Evolutionary conservation across 2,113 vertebrate genomes (phyloP), one percentile per base, ranked within the genome.

Genomic region (Poicephalus meyeri): DNA sequence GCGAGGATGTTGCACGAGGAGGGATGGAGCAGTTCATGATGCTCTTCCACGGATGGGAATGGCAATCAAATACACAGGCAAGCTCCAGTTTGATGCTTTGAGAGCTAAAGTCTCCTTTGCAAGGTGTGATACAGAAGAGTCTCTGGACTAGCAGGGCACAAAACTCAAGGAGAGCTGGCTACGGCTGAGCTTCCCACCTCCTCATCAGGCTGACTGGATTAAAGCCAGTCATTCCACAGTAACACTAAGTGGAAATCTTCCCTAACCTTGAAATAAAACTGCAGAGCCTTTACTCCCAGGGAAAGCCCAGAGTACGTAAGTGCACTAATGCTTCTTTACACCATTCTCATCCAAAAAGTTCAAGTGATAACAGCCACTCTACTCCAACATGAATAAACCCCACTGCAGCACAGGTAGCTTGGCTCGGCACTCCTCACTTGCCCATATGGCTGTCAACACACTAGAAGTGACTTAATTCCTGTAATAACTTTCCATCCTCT

Each of bases 61-160:
- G 41, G 28, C 63, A 56, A 16, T 26, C 31, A 9, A 3, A 24
- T 0, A 5, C 1, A 7, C 35, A 61, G 39, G 31, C 0, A 1
- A 49, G 41, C 28, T 50, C 49, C 42, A 7, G 35, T 2, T 15
- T 4, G 24, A n/a, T 11, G 44, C 26, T 18, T 33, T 69, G 44
- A 64, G 52, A 23, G 37, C 1, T 13, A 16, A 13, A 25, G 26
- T 6, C 3, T 69, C 66, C 49, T 44, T 50, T 6, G 0, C 33
- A 23, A 26, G 50, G 3, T 0, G 10, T 1, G n/a, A 41, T 29
- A 46, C 16, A 7, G 3, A 7, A 20, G n/a, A 39, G n/a, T 7
- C 24, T 39, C 8, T 17, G 23, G 39, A 28, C 42, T 5, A 28
- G 42, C 50, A 46, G 10, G 7, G 37, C 46, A 41, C 0, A 0